These are phyloP conservation scores for Leptarthrus brevirostris DNA, from an alignment of 2,888 invertebrate genomes.

Conservation along the genomic window DNA sequence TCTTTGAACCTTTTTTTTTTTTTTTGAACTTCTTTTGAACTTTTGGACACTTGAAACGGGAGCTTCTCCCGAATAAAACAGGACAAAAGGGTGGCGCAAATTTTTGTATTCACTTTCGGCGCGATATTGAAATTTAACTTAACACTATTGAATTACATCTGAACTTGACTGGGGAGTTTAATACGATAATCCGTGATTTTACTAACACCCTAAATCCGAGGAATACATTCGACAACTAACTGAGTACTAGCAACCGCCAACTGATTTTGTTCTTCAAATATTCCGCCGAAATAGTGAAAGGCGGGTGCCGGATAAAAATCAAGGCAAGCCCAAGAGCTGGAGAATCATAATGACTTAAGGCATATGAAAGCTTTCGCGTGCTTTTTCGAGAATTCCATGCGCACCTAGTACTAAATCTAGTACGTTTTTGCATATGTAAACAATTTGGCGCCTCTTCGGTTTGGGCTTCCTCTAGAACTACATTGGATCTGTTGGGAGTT, in stretches of 20 bases:
- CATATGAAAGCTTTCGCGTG: conserved; percentile 23
- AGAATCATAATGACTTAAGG: background rate
- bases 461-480: background rate
- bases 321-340: conserved; percentile 10
- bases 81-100: background rate
- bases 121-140: too few species aligned
- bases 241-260: conserved; percentile 24
- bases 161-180: background rate
- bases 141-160: background rate
- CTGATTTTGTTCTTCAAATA: conserved; percentile 22
- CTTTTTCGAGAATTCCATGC: conserved; percentile 5
- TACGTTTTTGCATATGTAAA: conserved; percentile 8
- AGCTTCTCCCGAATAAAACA: background rate
- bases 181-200: conserved; percentile 8
- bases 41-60: background rate
- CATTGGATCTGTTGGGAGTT: background rate
- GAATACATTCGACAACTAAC: conserved; percentile 10
- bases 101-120: background rate
- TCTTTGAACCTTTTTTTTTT: background rate
- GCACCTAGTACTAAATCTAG: conserved; percentile 8
- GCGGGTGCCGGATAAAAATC: conserved; percentile 4
- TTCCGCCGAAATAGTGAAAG: background rate
- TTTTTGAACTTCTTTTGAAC: background rate
- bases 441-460: background rate
- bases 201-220: conserved; percentile 14